Evolutionary conservation across 2,113 vertebrate genomes (phyloP).

Genomic region (Cardinalis cardinalis): DNA sequence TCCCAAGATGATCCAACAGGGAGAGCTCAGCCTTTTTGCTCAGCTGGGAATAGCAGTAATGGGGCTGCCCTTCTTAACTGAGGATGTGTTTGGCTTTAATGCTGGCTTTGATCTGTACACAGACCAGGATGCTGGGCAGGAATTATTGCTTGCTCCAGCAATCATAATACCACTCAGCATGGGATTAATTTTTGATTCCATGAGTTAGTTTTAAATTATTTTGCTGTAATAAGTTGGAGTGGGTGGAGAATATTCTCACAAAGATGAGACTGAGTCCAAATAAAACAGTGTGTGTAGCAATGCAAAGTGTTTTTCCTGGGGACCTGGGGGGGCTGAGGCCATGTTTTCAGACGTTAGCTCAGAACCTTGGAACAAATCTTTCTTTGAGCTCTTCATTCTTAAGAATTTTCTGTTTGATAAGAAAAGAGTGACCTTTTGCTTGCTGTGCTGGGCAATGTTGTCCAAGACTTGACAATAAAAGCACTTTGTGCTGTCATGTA

Average conservation of each 20-base stretch:
- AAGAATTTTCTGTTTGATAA: not conserved
- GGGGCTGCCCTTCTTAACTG: not conserved
- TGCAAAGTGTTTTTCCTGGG: not conserved
- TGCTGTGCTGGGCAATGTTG: not conserved
- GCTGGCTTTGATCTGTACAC: not conserved
- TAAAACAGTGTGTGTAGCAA: not conserved
- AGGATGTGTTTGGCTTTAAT: not conserved
- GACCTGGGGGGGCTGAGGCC: not conserved
- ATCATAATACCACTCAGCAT: slow-evolving; percentile 36
- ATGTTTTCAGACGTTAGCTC: not conserved
- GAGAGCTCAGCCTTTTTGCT: not conserved
- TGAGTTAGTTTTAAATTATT: slow-evolving; percentile 25
- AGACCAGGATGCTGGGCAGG: not conserved
- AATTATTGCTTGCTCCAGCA: slow-evolving; percentile 31
- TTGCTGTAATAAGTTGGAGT: not conserved
- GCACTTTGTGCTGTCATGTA: not conserved
- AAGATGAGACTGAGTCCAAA: not conserved
- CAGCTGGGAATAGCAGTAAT: not conserved
- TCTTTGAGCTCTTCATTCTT: not conserved
- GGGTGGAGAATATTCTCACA: slow-evolving; percentile 9
- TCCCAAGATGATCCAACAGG: not conserved
- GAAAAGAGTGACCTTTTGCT: not conserved
- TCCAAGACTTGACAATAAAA: not conserved
- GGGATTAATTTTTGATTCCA: slow-evolving; percentile 30
- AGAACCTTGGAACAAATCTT: not conserved